Evolutionary conservation across 2,113 vertebrate genomes (phyloP), one percentile per base, ranked within the genome.

Genomic region (Poicephalus gulielmi): DNA sequence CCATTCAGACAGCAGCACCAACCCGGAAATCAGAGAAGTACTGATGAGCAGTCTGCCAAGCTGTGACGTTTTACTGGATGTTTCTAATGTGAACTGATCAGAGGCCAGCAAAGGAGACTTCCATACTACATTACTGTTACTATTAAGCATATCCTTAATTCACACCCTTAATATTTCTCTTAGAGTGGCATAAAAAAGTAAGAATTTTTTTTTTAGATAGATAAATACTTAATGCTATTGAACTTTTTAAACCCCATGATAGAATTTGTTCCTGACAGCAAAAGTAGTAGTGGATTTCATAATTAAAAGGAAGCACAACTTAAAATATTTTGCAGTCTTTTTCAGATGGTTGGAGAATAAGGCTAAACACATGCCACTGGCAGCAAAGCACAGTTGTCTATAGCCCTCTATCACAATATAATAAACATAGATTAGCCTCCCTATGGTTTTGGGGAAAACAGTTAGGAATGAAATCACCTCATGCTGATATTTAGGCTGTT

Each of bases 401-500:
- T 82, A 84, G 63, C 86, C 69, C 30, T 74, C 57, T 59, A 10
- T 53, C 80, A 46, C 76, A 89, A 35, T 46, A 37, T 19, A 82
- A 60, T 28, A 87, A 86, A 73, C 52, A 53, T 11, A 62, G 81
- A 80, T 88, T 90, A 91, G 66, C 30, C 66, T 92, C 82, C 74
- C 90, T 85, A 66, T 18, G 44, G 27, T 84, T 94, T 88, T 80
- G 66, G 11, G 46, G 85, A 86, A 95, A 89, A 95, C 69, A 84
- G 30, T 89, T 95, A 79, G 73, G 55, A 91, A 39, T 73, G 33
- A 85, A 90, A 74, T 73, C 92, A 87, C 59, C 82, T 95, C 93
- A 83, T 94, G 87, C 95, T 96, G 95, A 85, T 49, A 94, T 80
- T 93, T 91, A 95, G 91, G 92, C 59, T 95, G 87, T 90, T 87